Percentiles rank a stretch among this genome's conserved stretches.
These are phyloP conservation scores for Chlorops oryzae DNA, from an alignment of 1,140 invertebrate species.

Conservation along the genomic window DNA sequence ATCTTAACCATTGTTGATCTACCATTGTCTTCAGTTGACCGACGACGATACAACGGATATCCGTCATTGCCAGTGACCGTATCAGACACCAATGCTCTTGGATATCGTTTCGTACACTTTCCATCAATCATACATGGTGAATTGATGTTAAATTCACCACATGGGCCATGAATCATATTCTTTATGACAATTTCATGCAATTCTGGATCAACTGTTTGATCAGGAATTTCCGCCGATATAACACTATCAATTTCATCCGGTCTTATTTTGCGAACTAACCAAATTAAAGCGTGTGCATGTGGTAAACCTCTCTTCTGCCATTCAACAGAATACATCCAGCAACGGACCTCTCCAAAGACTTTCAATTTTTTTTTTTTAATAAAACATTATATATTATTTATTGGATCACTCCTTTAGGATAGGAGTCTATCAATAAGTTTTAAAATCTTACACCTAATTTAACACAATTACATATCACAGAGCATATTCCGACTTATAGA, in stretches of 20 bases:
- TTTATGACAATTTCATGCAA: constrained; percentile 43
- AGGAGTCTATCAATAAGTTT: too few relatives aligned
- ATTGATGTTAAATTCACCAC: constrained; percentile 31
- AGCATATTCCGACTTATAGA: too few relatives aligned
- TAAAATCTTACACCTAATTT: too few relatives aligned
- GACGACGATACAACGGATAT: constrained; percentile 47
- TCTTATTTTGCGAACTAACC: not conserved
- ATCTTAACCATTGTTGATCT: constrained; percentile 6
- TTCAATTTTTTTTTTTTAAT: too few relatives aligned
- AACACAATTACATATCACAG: too few relatives aligned
- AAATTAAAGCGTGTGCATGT: constrained; percentile 13
- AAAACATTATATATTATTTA: too few relatives aligned
- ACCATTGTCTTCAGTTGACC: constrained; percentile 31
- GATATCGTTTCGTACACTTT: constrained; percentile 23
- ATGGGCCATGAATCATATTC: constrained; percentile 54
- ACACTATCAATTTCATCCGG: too few relatives aligned
- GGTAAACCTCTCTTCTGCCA: constrained; percentile 37
- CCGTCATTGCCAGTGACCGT: constrained; percentile 36
- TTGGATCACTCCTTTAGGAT: too few relatives aligned
- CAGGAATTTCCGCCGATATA: too few relatives aligned
- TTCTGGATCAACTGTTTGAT: constrained; percentile 36
- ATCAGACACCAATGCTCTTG: constrained; percentile 16
- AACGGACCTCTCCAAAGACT: constrained; percentile 35
- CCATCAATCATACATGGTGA: constrained; percentile 45
- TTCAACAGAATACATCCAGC: constrained; percentile 50